phyloP scores from a whole-genome alignment of 1,140 invertebrate species.

The Dolichoris vasculosae region DNA sequence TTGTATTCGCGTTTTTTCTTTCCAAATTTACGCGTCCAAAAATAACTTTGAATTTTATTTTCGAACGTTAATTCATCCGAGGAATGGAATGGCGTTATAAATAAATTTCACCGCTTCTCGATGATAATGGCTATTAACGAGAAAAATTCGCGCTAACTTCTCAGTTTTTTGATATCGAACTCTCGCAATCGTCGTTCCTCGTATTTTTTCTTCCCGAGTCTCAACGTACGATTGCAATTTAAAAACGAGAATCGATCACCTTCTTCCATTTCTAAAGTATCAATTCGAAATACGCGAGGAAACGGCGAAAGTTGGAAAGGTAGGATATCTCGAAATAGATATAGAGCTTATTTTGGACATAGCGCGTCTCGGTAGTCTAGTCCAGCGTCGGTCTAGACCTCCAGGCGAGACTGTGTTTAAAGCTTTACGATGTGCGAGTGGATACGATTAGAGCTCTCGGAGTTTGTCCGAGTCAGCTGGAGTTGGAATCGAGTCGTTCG shows the following conservation, averaged over 20 bases:
- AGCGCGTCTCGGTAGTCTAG: conserved; percentile 67
- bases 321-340: conserved; percentile 64
- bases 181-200: too few species aligned
- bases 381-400: conserved; percentile 69
- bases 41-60: too few species aligned
- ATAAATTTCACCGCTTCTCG: too few species aligned
- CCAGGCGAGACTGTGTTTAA: conserved; percentile 65
- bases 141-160: too few species aligned
- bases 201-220: too few species aligned
- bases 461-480: conserved; percentile 58
- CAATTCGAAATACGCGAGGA: background rate
- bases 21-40: too few species aligned
- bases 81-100: too few species aligned
- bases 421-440: conserved; percentile 58
- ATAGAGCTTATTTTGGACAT: conserved; percentile 67
- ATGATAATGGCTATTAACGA: too few species aligned
- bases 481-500: conserved; percentile 53
- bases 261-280: too few species aligned
- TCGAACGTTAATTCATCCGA: too few species aligned
- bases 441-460: conserved; percentile 58
- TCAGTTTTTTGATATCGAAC: too few species aligned
- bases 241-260: background rate
- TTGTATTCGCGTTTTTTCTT: too few species aligned
- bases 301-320: background rate
- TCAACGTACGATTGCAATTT: background rate